Conservation (phyloP, 2,797 vertebrate genomes). For the Poecilia gillii region DNA sequence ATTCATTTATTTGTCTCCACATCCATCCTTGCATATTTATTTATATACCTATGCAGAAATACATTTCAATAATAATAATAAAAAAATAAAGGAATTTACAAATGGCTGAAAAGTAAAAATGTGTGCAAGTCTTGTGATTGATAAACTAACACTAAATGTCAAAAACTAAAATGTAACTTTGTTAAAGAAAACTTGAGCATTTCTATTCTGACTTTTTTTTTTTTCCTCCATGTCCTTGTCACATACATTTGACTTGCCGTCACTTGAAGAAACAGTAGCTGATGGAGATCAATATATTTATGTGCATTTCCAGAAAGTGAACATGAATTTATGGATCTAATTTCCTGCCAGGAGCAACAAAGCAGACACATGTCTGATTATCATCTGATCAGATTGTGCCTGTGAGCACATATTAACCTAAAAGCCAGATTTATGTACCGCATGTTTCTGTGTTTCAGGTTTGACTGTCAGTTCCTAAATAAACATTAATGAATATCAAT, state of each 20-base stretch:
- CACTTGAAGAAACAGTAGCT: slow-evolving; percentile 16
- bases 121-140: neutral
- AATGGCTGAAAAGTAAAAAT: neutral
- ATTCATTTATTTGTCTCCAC: neutral
- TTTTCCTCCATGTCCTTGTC: neutral
- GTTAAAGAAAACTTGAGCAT: neutral
- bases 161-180: neutral
- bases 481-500: no score
- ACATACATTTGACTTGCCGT: neutral
- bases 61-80: neutral
- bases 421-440: neutral
- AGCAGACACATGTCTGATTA: slow-evolving; percentile 20
- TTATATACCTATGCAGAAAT: neutral
- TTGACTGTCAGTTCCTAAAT: no score
- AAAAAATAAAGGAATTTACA: neutral
- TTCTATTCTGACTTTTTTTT: neutral
- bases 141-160: neutral
- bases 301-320: slow-evolving; percentile 43
- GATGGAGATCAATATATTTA: slow-evolving; percentile 34
- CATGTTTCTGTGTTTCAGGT: neutral
- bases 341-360: slow-evolving; percentile 39
- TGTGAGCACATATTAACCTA: neutral
- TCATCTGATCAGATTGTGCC: slow-evolving; percentile 6
- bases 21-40: neutral
- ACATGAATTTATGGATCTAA: slow-evolving; percentile 45